phyloP scores from a whole-genome alignment of 2,888 invertebrate genomes.

The Chymomyza amoena region DNA sequence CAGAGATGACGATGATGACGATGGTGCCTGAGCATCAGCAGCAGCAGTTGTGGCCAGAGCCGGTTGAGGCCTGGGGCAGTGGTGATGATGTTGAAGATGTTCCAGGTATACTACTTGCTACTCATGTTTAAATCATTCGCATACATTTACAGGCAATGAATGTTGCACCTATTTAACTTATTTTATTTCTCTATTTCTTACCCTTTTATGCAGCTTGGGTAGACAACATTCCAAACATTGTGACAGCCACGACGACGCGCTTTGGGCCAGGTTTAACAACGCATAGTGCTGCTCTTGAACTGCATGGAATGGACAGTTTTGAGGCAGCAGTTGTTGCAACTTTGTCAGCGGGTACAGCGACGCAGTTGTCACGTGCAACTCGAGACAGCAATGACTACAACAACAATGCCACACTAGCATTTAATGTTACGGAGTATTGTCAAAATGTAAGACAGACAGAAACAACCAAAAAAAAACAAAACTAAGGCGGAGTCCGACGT shows the following conservation, averaged over 20 bases:
- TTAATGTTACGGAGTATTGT: conserved; percentile 62
- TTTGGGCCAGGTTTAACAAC: no score
- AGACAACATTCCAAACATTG: conserved; percentile 62
- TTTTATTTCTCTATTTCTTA: no score
- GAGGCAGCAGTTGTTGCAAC: background rate
- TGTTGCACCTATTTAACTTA: no score
- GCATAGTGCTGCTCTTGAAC: no score
- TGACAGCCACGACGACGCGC: conserved; percentile 9
- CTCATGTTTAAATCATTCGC: no score
- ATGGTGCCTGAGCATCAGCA: conserved; percentile 13
- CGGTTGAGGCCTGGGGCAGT: conserved; percentile 33
- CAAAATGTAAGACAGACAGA: conserved; percentile 55
- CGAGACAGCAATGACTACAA: conserved; percentile 7
- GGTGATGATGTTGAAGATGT: conserved; percentile 37
- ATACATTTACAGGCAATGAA: background rate
- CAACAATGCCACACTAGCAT: conserved; percentile 46
- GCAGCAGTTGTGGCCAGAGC: conserved; percentile 10
- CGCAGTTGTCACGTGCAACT: conserved; percentile 53
- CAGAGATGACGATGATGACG: conserved; percentile 15
- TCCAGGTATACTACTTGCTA: conserved; percentile 38
- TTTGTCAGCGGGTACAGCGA: conserved; percentile 33
- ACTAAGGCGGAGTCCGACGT: no score
- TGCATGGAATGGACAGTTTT: no score
- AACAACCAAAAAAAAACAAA: no score
- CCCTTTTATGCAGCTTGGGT: background rate